Evolutionary conservation across 2,113 vertebrate species (phyloP), one percentile per base, ranked within the genome.

Genomic region (Odontophorus gujanensis): DNA sequence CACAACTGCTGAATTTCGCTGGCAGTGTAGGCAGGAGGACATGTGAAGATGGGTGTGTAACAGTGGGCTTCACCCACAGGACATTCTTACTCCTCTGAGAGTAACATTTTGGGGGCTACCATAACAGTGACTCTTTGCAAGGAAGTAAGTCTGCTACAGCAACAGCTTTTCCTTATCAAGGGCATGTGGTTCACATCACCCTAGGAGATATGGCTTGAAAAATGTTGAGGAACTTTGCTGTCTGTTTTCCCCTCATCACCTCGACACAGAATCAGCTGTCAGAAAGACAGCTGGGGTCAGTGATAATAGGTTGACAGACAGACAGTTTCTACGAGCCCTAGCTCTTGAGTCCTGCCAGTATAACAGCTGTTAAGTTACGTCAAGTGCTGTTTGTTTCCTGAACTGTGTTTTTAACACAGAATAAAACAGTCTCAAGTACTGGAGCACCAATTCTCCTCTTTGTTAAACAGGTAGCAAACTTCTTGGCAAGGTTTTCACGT

Each of bases 251-350:
- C 18, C 30, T 21, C 24, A 36, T 3, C 42, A 40, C 15, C 43
- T 50, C 43, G 8, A 0, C 11, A 30, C 12, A 11, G 43, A 38
- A 38, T 34, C 32, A 50, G 67, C 28, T 74, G 34, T 21, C 59
- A 48, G 57, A 40, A 58, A 40, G 48, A 7, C 18, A 18, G 1
- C 2, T 34, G 17, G 47, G 34, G 3, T 13, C 9, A 1, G 0
- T 4, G 21, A 10, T 3, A 25, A 22, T 0, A 13, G n/a, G 17
- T 1, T 40, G 32, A 36, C 0, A 1, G 38, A 36, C 0, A 1
- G 38, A 42, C 24, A 57, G 8, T 6, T 55, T 22, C 26, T 16
- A 11, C 15, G 20, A 75, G 26, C 22, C 24, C 24, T 21, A 42
- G 3, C n/a, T 51, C 48, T 30, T 48, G 26, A 32, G 65, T 26